These are phyloP conservation scores for Actinia tenebrosa DNA, from an alignment of 64 coral and sea anemone genomes.

Conservation along the genomic window DNA sequence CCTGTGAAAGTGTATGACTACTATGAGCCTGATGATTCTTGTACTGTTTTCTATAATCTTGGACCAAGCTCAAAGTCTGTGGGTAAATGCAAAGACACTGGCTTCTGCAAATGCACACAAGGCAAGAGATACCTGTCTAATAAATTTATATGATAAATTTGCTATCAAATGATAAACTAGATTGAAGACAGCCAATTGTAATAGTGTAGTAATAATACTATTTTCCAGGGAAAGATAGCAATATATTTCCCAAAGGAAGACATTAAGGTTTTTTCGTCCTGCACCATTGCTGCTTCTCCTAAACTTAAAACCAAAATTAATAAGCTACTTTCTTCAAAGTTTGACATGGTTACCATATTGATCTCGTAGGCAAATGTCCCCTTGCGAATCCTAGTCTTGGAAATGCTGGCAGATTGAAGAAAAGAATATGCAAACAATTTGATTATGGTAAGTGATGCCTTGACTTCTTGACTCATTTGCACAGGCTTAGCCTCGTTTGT, in stretches of 20 bases:
- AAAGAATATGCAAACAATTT: not conserved
- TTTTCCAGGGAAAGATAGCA: too few relatives aligned
- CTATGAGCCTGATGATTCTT: not conserved
- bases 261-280: too few relatives aligned
- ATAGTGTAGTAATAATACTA: too few relatives aligned
- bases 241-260: too few relatives aligned
- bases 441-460: not conserved
- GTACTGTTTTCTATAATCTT: not conserved
- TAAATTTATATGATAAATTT: too few relatives aligned
- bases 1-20: not conserved
- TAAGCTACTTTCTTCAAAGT: too few relatives aligned
- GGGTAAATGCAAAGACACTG: not conserved
- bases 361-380: not conserved
- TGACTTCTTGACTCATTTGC: too few relatives aligned
- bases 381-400: not conserved
- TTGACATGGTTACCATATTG: not conserved
- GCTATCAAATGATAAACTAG: too few relatives aligned
- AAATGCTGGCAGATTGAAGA: not conserved
- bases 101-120: not conserved
- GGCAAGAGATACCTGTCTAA: not conserved
- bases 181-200: too few relatives aligned
- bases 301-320: too few relatives aligned
- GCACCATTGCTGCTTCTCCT: too few relatives aligned
- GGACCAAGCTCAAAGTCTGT: not conserved
- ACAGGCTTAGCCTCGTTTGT: too few relatives aligned